Evolutionary conservation across 2,797 vertebrate species (phyloP).

Genomic region (Mormyrus proboscirostris): DNA sequence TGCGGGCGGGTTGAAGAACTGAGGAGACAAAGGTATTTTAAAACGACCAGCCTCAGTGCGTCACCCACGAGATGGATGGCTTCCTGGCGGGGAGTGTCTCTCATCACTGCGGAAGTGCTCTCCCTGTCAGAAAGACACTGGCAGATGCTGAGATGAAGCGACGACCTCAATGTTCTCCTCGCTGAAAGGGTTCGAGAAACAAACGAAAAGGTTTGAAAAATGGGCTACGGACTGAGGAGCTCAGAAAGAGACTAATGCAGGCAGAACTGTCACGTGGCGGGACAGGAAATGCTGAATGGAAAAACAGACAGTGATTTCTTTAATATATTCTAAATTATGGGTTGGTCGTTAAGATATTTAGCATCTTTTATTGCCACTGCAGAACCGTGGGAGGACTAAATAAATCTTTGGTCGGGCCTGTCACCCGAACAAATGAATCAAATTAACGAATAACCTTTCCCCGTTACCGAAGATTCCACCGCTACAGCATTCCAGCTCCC

Average conservation of each 20-base stretch:
- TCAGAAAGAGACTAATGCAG: neutral
- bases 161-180: constrained; percentile 23
- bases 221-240: neutral
- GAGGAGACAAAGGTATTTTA: constrained; percentile 7
- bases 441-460: constrained; percentile 22
- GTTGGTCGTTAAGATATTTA: constrained; percentile 35
- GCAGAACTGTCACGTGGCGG: constrained; percentile 10
- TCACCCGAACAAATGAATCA: constrained; percentile 34
- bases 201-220: constrained; percentile 15
- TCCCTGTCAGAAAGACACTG: constrained; percentile 30
- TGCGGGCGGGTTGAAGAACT: neutral
- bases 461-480: constrained; percentile 20
- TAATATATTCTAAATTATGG: constrained; percentile 43
- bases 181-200: constrained; percentile 25
- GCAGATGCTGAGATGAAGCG: constrained; percentile 34
- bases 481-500: constrained; percentile 21
- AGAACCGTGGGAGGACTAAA: constrained; percentile 30
- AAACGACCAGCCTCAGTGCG: neutral
- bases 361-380: constrained; percentile 36
- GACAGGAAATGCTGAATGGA: constrained; percentile 14
- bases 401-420: constrained; percentile 40
- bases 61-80: constrained; percentile 14
- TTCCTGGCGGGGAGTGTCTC: neutral
- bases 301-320: constrained; percentile 27
- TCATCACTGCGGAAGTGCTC: constrained; percentile 1